Evolutionary conservation across 1,140 invertebrate species (phyloP), one percentile per base, ranked within the genome.

Genomic region (Anastrepha obliqua): DNA sequence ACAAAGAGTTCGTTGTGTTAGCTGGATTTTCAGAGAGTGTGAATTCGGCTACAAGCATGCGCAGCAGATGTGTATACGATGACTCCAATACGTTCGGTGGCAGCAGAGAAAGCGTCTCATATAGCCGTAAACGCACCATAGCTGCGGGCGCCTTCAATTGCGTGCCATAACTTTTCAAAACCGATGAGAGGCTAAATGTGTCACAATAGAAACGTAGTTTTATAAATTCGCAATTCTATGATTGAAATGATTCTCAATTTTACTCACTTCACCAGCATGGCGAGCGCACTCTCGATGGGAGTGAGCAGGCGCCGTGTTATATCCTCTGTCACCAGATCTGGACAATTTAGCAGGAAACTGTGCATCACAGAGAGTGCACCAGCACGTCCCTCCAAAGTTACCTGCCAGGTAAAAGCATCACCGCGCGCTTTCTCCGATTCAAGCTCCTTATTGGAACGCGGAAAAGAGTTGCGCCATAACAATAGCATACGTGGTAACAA

Each of bases 401-500:
- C 97, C 95, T 99, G 98, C 99, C 99, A 99, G 64, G 99, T 99
- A 93, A 99, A 99, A 0, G 98, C 97, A 95, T 99, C 99, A 8
- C 99, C 99, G 88, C 99, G 95, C 0, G 98, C 97, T 92, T 99
- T 99, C 94, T 99, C 99, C 8, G 97, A 98, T 91, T 99, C 99
- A 39, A 99, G 94, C 93, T 99, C 98, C 92, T 99, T 99, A 51
- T 96, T 96, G 0, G 98, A 99, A 65, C 98, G 95, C 0, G 99
- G 99, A 93, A 99, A 99, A 47, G 98, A 98, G 94, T 99, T 99
- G 90, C 98, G 96, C 99, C 99, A 99, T 3, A 99, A 93, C 4
- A 99, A 93, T 87, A 99, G 92, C 97, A 99, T 98, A 89, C 98
- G 95, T 0, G 98, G 98, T 67, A 99, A 93, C 42, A 99, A 94